phyloP scores from a whole-genome alignment of 2,113 vertebrate species.

The Carettochelys insculpta region DNA sequence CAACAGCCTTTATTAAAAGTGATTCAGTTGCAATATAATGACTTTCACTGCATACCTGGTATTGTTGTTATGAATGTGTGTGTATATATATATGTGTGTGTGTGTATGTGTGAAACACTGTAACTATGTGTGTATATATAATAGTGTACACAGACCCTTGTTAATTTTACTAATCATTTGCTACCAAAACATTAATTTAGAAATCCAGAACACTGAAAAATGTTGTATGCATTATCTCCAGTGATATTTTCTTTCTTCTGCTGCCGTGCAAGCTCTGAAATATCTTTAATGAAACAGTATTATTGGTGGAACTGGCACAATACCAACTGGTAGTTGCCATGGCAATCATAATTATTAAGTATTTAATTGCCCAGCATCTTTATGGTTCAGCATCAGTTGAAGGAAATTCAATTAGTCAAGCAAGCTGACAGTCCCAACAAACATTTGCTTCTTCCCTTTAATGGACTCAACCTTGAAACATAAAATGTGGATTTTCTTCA shows the following conservation, averaged over 20 bases:
- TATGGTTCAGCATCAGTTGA: neutral
- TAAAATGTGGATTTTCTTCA: neutral
- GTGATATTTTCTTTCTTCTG: constrained; percentile 29
- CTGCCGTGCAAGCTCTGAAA: neutral
- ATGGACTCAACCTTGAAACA: neutral
- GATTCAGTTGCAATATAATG: constrained; percentile 54
- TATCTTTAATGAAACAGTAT: constrained; percentile 3
- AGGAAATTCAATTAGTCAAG: constrained; percentile 5
- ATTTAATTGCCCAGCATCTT: constrained; percentile 19
- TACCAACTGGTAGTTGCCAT: constrained; percentile 42
- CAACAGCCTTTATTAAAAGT: constrained; percentile 71
- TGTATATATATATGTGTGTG: neutral
- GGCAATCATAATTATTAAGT: constrained; percentile 47
- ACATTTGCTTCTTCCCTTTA: constrained; percentile 36
- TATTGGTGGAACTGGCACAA: neutral
- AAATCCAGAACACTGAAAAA: constrained; percentile 6
- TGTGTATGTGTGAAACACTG: neutral
- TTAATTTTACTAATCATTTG: constrained; percentile 33
- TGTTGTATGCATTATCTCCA: neutral
- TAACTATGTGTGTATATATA: neutral
- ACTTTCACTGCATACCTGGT: constrained; percentile 31
- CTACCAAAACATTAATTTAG: constrained; percentile 14
- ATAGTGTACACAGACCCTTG: neutral
- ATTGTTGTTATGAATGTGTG: constrained; percentile 41
- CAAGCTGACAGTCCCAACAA: constrained; percentile 2